phyloP scores from a whole-genome alignment of 1,140 invertebrate species.

The Drosophila nigromelanica region DNA sequence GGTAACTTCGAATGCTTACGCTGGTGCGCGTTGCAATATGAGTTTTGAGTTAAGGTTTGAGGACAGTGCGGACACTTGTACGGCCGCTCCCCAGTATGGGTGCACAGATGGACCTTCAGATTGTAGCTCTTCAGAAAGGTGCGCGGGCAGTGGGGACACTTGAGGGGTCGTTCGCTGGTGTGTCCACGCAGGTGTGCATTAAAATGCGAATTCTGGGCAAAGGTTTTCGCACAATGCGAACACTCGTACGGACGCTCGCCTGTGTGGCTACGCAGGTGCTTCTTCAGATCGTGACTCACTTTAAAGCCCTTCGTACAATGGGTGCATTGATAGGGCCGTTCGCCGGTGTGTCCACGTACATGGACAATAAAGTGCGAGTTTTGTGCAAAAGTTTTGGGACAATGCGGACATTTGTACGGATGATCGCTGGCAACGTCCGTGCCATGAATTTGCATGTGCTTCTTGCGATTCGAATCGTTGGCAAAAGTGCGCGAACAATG shows the following conservation, averaged over 20 bases:
- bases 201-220: conserved; percentile 11
- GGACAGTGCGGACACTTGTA: conserved; percentile 11
- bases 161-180: not conserved
- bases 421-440: not conserved
- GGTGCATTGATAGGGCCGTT: conserved; percentile 10
- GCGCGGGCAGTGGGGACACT: conserved; percentile 18
- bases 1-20: not conserved
- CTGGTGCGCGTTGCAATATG: not conserved
- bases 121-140: not conserved
- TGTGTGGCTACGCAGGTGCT: conserved; percentile 9
- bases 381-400: conserved; percentile 6
- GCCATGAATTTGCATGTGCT: conserved; percentile 6
- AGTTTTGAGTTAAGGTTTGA: conserved; percentile 5
- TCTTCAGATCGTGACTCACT: conserved; percentile 11
- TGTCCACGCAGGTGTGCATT: conserved; percentile 7
- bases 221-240: conserved; percentile 13
- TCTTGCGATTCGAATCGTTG: conserved; percentile 8
- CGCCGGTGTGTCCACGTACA: conserved; percentile 10
- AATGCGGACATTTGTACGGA: conserved; percentile 15
- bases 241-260: conserved; percentile 12
- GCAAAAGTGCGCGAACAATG: conserved; percentile 21
- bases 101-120: conserved; percentile 6
- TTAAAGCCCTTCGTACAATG: conserved; percentile 17
- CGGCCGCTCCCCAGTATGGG: conserved; percentile 3
- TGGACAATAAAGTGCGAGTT: conserved; percentile 13